phyloP scores from a whole-genome alignment of 2,113 vertebrate species.

The Datnioides undecimradiatus region DNA sequence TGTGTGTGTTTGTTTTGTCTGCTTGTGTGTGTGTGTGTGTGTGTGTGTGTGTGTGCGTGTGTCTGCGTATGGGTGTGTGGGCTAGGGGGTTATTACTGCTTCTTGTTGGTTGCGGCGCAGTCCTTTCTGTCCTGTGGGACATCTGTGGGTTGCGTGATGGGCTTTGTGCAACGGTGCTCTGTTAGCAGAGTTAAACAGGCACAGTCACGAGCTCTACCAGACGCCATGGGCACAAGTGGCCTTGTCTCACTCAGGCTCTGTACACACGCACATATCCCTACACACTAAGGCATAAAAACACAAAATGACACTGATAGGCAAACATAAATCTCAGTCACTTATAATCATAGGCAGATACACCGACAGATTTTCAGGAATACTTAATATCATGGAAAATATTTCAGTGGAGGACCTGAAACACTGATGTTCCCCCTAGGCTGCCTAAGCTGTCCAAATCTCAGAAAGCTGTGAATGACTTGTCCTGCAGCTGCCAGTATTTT shows the following conservation, averaged over 20 bases:
- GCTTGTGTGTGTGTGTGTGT: constrained; percentile 20
- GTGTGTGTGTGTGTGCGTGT: constrained; percentile 17
- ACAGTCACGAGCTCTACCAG: constrained; percentile 82
- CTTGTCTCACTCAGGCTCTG: constrained; percentile 69
- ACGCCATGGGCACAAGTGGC: constrained; percentile 80
- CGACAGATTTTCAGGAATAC: constrained; percentile 21
- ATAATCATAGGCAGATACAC: constrained; percentile 33
- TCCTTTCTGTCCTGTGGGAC: constrained; percentile 81
- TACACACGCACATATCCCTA: constrained; percentile 66
- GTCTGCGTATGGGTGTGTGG: constrained; percentile 54
- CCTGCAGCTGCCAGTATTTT: constrained; percentile 57
- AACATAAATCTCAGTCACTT: constrained; percentile 43
- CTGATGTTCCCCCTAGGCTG: not conserved
- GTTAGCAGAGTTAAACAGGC: constrained; percentile 83
- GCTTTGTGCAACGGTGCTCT: constrained; percentile 79
- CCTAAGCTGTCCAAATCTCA: constrained; percentile 45
- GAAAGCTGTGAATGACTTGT: constrained; percentile 56
- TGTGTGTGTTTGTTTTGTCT: constrained; percentile 46
- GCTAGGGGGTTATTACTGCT: constrained; percentile 66
- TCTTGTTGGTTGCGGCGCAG: constrained; percentile 71
- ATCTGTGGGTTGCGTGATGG: constrained; percentile 84
- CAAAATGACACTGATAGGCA: constrained; percentile 30
- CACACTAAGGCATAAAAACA: constrained; percentile 31
- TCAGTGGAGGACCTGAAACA: constrained; percentile 25
- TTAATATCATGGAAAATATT: constrained; percentile 38